These are phyloP conservation scores for Ophraella communa DNA, from an alignment of 2,888 invertebrate genomes.

Conservation along the genomic window DNA sequence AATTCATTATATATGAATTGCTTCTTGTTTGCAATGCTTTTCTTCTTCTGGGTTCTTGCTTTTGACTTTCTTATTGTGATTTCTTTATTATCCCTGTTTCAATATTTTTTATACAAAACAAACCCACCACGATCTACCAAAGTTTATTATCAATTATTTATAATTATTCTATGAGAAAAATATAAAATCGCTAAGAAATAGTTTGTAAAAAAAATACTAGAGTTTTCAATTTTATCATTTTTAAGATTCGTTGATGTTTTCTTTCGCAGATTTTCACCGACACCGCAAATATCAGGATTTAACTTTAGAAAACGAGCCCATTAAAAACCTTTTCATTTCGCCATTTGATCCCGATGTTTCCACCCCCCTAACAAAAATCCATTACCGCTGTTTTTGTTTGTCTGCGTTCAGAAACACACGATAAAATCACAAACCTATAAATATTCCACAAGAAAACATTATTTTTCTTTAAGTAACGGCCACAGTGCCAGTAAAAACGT, in stretches of 20 bases:
- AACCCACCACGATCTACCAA: too few relatives aligned
- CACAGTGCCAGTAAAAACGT: conserved; percentile 34
- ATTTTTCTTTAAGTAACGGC: conserved; percentile 33
- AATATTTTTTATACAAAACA: too few relatives aligned
- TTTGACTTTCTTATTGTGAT: too few relatives aligned
- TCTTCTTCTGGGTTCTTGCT: too few relatives aligned
- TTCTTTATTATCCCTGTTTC: too few relatives aligned
- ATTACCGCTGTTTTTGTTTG: conserved; percentile 42
- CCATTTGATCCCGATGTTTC: conserved; percentile 22
- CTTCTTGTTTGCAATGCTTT: too few relatives aligned
- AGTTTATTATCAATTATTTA: too few relatives aligned
- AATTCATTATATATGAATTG: too few relatives aligned
- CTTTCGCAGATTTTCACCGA: neutral
- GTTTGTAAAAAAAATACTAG: neutral
- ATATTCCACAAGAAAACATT: conserved; percentile 38
- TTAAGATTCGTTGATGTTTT: neutral
- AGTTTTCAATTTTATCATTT: neutral
- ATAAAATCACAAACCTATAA: conserved; percentile 41
- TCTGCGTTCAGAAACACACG: conserved; percentile 37
- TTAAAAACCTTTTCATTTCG: conserved; percentile 24
- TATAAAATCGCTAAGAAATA: too few relatives aligned
- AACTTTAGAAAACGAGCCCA: conserved; percentile 27
- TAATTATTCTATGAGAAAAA: too few relatives aligned
- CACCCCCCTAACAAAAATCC: conserved; percentile 34
- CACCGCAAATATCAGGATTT: conserved; percentile 27